These are phyloP conservation scores for Platanista minor DNA, from an alignment of 2,113 vertebrate genomes.

Conservation along the genomic window DNA sequence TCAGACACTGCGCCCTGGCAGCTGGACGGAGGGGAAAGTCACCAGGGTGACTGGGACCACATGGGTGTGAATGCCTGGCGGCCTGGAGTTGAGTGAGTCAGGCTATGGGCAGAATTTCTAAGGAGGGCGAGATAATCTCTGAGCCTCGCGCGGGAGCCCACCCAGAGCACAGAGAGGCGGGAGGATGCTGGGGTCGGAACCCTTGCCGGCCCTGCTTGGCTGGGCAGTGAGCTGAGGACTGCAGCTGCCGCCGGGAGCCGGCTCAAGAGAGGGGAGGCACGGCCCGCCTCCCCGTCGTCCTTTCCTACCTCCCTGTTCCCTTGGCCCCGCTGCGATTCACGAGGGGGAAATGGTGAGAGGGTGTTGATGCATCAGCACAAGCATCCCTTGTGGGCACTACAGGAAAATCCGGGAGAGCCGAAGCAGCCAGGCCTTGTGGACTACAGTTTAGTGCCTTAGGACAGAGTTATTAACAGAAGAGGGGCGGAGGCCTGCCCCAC, in stretches of 20 bases:
- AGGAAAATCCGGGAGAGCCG: background rate
- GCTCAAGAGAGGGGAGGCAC: background rate
- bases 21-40: background rate
- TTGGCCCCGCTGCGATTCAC: too few relatives aligned
- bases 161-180: rapidly evolving
- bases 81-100: too few relatives aligned
- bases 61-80: background rate
- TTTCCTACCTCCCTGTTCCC: background rate
- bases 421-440: rapidly evolving
- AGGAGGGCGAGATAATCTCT: background rate
- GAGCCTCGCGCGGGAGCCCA: background rate
- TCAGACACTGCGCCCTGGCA: background rate
- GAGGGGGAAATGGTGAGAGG: rapidly evolving
- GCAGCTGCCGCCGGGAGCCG: rapidly evolving
- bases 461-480: rapidly evolving
- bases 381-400: background rate
- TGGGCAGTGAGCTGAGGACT: background rate
- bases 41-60: background rate
- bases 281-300: background rate
- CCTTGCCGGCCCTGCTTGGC: background rate
- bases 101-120: background rate
- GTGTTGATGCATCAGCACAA: too few relatives aligned
- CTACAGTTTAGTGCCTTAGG: rapidly evolving
- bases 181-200: background rate
- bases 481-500: rapidly evolving